Base-by-base conservation (phyloP, 2,888 invertebrate genomes). In the Ophioninae sp. region DNA sequence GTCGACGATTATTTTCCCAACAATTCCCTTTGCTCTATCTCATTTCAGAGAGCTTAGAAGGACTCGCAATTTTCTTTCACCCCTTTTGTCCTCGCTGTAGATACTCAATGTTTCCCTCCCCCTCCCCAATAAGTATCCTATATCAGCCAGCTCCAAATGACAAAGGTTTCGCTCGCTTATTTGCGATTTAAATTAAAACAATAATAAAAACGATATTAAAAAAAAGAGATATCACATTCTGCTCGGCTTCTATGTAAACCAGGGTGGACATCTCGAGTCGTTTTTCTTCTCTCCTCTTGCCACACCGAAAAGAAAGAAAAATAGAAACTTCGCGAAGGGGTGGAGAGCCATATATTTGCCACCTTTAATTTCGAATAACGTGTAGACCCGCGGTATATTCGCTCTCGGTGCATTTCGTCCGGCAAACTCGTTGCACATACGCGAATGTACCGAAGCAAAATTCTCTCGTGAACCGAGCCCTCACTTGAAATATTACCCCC, bases 261-360 rank as follows among this genome's bases (percentile, higher is more conserved):
- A 23, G 57, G 44, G 44, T 30, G 56, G 81, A 80, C 75, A 61
- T 68, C 65, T 75, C 30, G n/a, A 79, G 59, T 73, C 56, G 77
- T 78, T 77, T 79, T 61, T 83, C 62, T 78, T 74, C 62, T 69
- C 73, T 73, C 62, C 75, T 8, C 44, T 10, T 44, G 44, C 44
- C 10, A 7, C 44, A 2, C 44, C 30, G 13, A 44, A 44, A 44
- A 44, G 44, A 13, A 44, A 44, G 44, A 44, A 44, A 44, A 13
- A 44, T 44, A 44, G 44, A 44, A 10, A 44, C 10, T 8, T 0
- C 7, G 8, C 10, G 13, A 8, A 10, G 44, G 10, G 44, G 8
- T 44, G 44, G 44, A 10, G 44, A 7, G 13, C 44, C 44, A 13
- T 44, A 44, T 44, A 44, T 44, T 44, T 44, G 44, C 44, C 44